Evolutionary conservation across 2,113 vertebrate species (phyloP).

Genomic region (Melanocharis versteri): DNA sequence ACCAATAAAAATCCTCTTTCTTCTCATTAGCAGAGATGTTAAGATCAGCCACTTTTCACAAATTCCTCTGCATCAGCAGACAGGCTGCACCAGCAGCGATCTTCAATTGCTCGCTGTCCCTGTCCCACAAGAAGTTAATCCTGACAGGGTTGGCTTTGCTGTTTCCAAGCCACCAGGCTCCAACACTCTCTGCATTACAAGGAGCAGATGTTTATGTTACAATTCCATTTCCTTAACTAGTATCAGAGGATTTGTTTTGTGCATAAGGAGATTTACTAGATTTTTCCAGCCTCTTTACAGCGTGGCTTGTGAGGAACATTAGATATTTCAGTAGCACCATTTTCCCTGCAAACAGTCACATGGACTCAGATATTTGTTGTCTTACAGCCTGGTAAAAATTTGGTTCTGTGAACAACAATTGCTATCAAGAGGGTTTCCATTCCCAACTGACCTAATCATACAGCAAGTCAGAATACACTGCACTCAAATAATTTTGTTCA

Average conservation of each 20-base stretch:
- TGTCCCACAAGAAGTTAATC: background rate
- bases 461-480: background rate
- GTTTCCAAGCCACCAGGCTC: background rate
- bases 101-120: background rate
- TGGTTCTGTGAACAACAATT: background rate
- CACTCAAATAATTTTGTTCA: background rate
- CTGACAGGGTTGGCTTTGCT: background rate
- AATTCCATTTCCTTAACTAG: background rate
- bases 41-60: background rate
- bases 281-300: background rate
- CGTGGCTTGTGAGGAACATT: background rate
- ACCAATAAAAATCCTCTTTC: background rate
- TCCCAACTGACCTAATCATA: background rate
- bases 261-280: background rate
- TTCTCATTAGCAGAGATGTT: background rate
- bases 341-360: background rate
- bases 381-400: background rate
- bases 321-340: background rate
- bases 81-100: background rate
- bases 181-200: background rate
- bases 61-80: background rate
- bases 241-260: background rate
- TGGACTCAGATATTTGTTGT: background rate
- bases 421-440: background rate
- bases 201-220: background rate